Evolutionary conservation across 2,113 vertebrate species (phyloP).

Genomic region (Dermatemys mawii): DNA sequence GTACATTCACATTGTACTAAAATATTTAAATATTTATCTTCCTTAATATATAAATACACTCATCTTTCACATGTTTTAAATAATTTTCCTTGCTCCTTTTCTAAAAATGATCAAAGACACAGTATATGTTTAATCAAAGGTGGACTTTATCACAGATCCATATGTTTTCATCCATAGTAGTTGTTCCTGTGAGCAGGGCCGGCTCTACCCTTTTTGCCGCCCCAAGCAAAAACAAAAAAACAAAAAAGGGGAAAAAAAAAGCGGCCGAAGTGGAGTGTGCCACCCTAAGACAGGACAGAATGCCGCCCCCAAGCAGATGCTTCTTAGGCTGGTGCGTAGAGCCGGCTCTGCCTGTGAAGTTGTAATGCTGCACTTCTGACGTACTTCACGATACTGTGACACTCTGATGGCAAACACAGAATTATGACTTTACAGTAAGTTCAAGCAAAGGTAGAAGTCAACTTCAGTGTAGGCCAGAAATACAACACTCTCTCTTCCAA

Average conservation of each 20-base stretch:
- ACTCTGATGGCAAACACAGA: neutral
- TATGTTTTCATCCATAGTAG: conserved; percentile 4
- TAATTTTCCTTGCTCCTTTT: neutral
- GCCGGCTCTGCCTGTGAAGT: no score
- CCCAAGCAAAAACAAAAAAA: no score
- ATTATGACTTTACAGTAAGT: conserved; percentile 11
- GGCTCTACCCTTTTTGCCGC: no score
- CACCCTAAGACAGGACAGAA: no score
- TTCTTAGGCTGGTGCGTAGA: no score
- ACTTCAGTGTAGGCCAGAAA: no score
- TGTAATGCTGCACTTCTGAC: neutral
- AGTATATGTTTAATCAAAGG: conserved; percentile 27
- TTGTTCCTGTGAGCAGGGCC: no score
- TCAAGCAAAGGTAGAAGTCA: neutral
- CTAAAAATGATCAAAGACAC: neutral
- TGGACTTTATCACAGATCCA: conserved; percentile 12
- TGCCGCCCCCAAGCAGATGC: no score
- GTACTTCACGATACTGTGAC: neutral
- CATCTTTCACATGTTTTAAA: conserved; percentile 1
- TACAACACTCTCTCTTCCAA: neutral
- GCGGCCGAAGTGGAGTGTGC: no score
- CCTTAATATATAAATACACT: neutral
- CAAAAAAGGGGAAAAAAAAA: no score
- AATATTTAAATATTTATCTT: neutral
- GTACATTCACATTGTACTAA: neutral